Conservation (phyloP, 1,140 invertebrate species). For the Tigriopus japonicus region DNA sequence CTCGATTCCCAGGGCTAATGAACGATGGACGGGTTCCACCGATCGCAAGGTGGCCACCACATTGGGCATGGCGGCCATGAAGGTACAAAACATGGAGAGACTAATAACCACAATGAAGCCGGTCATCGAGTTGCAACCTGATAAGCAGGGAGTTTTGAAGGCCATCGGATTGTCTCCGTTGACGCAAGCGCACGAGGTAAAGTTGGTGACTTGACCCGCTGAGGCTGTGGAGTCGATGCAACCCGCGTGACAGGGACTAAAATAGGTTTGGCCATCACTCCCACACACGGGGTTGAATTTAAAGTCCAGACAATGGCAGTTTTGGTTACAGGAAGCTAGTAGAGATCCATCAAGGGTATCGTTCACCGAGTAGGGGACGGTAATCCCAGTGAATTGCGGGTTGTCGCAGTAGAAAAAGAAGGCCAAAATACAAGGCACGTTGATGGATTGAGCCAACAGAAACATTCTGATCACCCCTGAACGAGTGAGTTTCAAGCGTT, state of each 20-base stretch:
- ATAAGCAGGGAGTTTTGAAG: not conserved
- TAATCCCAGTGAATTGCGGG: constrained; percentile 49
- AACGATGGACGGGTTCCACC: constrained; percentile 6
- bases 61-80: constrained; percentile 7
- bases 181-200: not conserved
- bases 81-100: constrained; percentile 7
- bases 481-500: constrained; percentile 45
- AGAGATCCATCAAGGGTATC: not conserved
- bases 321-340: constrained; percentile 34
- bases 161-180: not conserved
- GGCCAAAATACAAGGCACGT: constrained; percentile 38
- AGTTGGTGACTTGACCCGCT: not conserved
- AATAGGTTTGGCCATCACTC: constrained; percentile 22
- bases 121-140: not conserved
- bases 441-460: constrained; percentile 36
- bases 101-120: not conserved
- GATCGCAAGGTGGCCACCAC: constrained; percentile 8
- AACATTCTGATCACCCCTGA: constrained; percentile 55
- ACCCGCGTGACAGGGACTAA: constrained; percentile 22
- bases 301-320: constrained; percentile 33
- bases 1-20: constrained; percentile 1
- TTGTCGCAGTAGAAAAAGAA: constrained; percentile 56
- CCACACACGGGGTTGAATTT: constrained; percentile 29
- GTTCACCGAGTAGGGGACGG: constrained; percentile 30
- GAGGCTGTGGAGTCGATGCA: constrained; percentile 24